Percentiles rank a stretch among this genome's conserved stretches.
Evolutionary conservation across 2,888 invertebrate genomes (phyloP).

Genomic region (Caradrina kadenii): DNA sequence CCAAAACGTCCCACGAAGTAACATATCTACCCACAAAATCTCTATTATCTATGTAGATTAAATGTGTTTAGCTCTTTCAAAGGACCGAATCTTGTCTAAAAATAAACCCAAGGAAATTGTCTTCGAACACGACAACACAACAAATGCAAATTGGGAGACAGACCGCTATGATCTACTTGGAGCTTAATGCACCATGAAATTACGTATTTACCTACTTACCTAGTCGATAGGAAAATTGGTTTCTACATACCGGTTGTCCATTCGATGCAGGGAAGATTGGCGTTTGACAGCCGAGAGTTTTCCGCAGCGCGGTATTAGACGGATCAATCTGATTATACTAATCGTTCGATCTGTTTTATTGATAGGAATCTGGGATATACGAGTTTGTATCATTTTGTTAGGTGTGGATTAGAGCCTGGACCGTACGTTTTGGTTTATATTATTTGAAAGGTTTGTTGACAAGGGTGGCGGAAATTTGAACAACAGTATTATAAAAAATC

Average conservation of each 20-base stretch:
- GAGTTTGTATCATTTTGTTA: constrained; percentile 16
- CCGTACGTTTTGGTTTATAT: constrained; percentile 19
- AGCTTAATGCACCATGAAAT: constrained; percentile 87
- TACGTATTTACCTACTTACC: constrained; percentile 88
- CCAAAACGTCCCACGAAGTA: not conserved
- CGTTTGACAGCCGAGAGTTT: constrained; percentile 76
- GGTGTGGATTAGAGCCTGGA: constrained; percentile 1
- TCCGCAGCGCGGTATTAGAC: constrained; percentile 39
- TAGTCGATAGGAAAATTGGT: constrained; percentile 88
- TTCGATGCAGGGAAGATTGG: constrained; percentile 80
- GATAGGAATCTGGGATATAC: constrained; percentile 50
- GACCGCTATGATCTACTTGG: constrained; percentile 79
- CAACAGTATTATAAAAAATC: too few species aligned
- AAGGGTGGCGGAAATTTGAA: too few species aligned
- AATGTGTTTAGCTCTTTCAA: constrained; percentile 62
- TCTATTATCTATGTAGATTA: constrained; percentile 65
- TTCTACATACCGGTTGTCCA: constrained; percentile 82
- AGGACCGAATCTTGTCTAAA: constrained; percentile 55
- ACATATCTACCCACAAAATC: constrained; percentile 52
- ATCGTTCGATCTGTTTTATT: constrained; percentile 63
- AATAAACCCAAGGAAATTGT: constrained; percentile 64
- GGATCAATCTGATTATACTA: constrained; percentile 64
- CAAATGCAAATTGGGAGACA: constrained; percentile 74
- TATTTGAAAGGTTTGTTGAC: not conserved
- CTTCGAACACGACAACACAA: constrained; percentile 66